Base-by-base conservation (phyloP, 2,797 vertebrate genomes). In the Morelia viridis region DNA sequence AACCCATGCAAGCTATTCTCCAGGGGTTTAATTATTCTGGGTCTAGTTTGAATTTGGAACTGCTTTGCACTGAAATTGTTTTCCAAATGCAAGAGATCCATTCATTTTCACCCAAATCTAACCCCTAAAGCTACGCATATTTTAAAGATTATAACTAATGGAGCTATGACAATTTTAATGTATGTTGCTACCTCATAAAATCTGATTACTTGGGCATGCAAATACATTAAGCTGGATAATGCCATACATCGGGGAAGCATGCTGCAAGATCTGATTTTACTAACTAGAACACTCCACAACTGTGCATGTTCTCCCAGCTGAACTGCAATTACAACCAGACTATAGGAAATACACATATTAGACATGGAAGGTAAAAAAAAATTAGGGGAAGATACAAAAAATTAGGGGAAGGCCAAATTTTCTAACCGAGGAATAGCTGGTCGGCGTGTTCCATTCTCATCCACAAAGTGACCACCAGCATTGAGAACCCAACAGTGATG, bases 401-500 rank as follows among this genome's bases (percentile, higher is more conserved):
- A 58, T 46, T 46, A n/a, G 61, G 41, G 41, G 87, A 60, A 88
- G 3, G 2, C 1, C 0, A 0, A 76, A 31, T 13, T 15, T 53
- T 91, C 97, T 98, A 95, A 99, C 99, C 99, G 98, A 92, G 98
- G 99, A 91, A 99, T 99, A 93, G 98, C 99, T 0, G 99, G 99
- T 92, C 99, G 97, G 0, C 98, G 98, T 0, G 98, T 98, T 89
- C 99, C 98, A 0, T 99, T 99, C 96, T 99, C 99, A 0, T 99
- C 99, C 28, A 99, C 98, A 1, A 99, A 99, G 96, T 99, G 98
- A 0, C 98, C 99, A 0, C 99, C 99, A 0, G 99, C 98, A 26
- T 98, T 99, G 94, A 99, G 98, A 92, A 99, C 98, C 99, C 99
- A 99, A 97, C 99, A 98, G 95, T 99, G 99, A 94, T 99, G 99